Evolutionary conservation across 1,140 invertebrate species (phyloP), one percentile per base, ranked within the genome.

Genomic region (Brachionus rotundiformis): DNA sequence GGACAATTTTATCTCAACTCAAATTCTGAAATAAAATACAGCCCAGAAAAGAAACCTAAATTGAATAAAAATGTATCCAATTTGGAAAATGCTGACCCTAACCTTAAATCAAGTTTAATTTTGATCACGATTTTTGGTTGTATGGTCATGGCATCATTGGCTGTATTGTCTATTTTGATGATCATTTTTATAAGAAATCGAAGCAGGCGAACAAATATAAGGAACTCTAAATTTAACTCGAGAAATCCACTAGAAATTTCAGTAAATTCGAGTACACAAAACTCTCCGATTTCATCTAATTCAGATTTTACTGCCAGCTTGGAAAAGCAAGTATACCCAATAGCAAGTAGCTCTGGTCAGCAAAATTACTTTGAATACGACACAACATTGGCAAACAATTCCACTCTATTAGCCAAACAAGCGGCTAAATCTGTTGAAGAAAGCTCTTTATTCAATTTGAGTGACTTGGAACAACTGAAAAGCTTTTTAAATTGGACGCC

Each of bases 351-450:
- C n/a, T 36, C 29, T 3, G 33, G 16, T 36, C 8, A n/a, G 19
- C 33, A n/a, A 68, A 36, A 73, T 44, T 73, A 73, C 36, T 73
- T 73, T 44, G 68, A 44, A 73, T 73, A 73, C 6, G 68, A 73
- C 41, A 44, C 39, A 1, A 41, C 16, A 8, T 25, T 25, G 29
- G 23, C 39, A 44, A 44, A 44, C 8, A 25, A 23, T 23, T 44
- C 13, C 11, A 5, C 68, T 1, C 13, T 68, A 36, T n/a, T 68
- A 36, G 41, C 36, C 13, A 44, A 1, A 8, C 36, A 73, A 10
- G 1, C 19, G 1, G 25, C 39, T 5, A 73, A 73, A 11, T 44
- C 33, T 25, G 7, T 23, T 25, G 36, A 44, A 13, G 5, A 16
- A 8, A 73, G 11, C 25, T 31, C 68, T 41, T 23, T 44, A 3